Conservation (phyloP, 2,797 vertebrate genomes). For the Simalia tracyae region DNA sequence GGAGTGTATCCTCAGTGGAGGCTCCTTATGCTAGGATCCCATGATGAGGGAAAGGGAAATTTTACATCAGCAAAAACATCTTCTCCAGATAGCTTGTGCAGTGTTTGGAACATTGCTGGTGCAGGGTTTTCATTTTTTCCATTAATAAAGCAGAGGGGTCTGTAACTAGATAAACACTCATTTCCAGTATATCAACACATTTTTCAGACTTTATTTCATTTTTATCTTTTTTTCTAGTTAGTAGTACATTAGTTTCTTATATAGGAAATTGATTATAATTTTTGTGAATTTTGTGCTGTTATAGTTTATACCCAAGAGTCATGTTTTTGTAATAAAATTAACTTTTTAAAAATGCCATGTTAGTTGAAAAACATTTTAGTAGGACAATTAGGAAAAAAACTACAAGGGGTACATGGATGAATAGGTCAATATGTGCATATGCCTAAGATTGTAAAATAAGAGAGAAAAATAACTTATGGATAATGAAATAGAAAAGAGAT, state of each 20-base stretch:
- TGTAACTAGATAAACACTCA: constrained; percentile 70
- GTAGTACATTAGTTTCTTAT: neutral
- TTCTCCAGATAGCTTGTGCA: neutral
- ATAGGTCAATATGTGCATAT: neutral
- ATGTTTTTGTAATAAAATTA: neutral
- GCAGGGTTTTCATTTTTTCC: neutral
- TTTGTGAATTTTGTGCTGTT: neutral
- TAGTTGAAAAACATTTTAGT: neutral
- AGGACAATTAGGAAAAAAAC: neutral
- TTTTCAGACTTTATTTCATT: constrained; percentile 32
- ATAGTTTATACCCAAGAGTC: neutral
- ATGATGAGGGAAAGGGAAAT: neutral
- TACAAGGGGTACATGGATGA: neutral
- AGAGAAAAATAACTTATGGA: neutral
- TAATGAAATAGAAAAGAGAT: neutral
- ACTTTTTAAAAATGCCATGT: neutral
- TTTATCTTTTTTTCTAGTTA: constrained; percentile 27
- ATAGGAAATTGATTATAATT: constrained; percentile 16
- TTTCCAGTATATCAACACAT: constrained; percentile 55
- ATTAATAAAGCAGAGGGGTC: constrained; percentile 55
- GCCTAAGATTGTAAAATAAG: neutral
- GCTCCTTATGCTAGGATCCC: no score
- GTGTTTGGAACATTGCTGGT: neutral
- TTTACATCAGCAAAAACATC: neutral
- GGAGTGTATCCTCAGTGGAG: neutral